phyloP scores from a whole-genome alignment of 2,113 vertebrate genomes.

The Polyodon spathula region DNA sequence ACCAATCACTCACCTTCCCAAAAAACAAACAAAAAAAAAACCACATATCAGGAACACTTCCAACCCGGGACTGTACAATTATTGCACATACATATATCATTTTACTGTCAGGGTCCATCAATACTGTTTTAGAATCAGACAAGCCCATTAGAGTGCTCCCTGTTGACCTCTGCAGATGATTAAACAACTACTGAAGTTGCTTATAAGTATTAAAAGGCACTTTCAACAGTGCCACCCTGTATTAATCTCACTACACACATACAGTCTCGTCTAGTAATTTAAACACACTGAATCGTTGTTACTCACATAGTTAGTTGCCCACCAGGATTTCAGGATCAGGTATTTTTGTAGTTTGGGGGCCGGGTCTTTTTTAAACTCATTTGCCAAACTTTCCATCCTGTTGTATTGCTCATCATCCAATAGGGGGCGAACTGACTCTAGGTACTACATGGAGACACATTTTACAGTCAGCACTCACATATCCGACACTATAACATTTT shows the following conservation, averaged over 20 bases:
- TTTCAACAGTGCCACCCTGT: too few species aligned
- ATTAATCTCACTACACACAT: too few species aligned
- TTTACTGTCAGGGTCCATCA: too few species aligned
- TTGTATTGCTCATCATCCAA: conserved; percentile 60
- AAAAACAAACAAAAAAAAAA: conserved; percentile 7
- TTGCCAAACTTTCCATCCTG: conserved; percentile 69
- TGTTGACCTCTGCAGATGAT: too few species aligned
- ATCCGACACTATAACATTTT: too few species aligned
- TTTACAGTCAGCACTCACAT: background rate
- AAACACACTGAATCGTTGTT: too few species aligned
- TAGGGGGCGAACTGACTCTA: conserved; percentile 78
- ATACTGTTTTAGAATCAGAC: too few species aligned
- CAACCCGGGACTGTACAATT: too few species aligned
- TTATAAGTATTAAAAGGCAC: too few species aligned
- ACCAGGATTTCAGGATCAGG: conserved; percentile 85
- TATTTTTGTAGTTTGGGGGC: conserved; percentile 78
- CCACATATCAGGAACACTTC: background rate
- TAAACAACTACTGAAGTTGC: too few species aligned
- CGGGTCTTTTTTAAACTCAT: conserved; percentile 66
- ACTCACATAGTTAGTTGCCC: conserved; percentile 88
- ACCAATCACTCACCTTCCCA: conserved; percentile 59
- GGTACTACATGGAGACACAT: conserved; percentile 59
- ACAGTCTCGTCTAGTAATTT: too few species aligned
- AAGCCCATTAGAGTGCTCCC: too few species aligned
- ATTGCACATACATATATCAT: background rate